Evolutionary conservation across 2,888 invertebrate species (phyloP).

Genomic region (Thymelicus lineola): DNA sequence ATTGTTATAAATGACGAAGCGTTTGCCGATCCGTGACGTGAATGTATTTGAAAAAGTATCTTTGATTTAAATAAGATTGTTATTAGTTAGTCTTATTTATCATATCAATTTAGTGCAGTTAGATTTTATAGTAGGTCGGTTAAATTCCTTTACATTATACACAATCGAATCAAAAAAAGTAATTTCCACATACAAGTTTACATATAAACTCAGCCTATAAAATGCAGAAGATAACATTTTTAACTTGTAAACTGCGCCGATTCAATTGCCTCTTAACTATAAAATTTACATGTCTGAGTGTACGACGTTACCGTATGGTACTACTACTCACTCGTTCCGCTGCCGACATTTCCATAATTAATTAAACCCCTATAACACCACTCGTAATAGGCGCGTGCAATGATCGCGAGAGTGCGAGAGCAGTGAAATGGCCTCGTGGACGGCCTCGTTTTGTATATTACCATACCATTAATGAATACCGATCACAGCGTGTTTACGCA

Average conservation of each 20-base stretch:
- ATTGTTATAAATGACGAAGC: slow-evolving; percentile 8
- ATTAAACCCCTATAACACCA: slow-evolving; percentile 29
- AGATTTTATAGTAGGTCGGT: no score
- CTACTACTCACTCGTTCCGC: neutral
- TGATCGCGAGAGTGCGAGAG: slow-evolving; percentile 24
- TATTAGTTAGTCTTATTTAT: no score
- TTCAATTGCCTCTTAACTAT: slow-evolving; percentile 7
- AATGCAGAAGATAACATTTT: no score
- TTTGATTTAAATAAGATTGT: no score
- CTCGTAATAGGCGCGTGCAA: slow-evolving; percentile 19
- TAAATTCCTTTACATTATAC: no score
- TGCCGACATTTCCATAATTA: slow-evolving; percentile 33
- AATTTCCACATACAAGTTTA: no score
- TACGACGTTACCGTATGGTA: slow-evolving; percentile 6
- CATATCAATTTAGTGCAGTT: no score
- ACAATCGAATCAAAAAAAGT: no score
- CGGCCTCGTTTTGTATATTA: slow-evolving; percentile 23
- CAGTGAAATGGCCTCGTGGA: slow-evolving; percentile 10
- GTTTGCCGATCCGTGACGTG: neutral
- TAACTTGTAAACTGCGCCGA: neutral
- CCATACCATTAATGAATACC: slow-evolving; percentile 33
- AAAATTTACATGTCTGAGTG: slow-evolving; percentile 26
- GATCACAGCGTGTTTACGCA: slow-evolving; percentile 15
- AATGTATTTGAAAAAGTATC: neutral
- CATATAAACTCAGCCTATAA: no score